Percentiles rank a stretch among this genome's conserved stretches.
phyloP scores from a whole-genome alignment of 64 coral and sea anemone genomes.

The Catalaphyllia jardinei region DNA sequence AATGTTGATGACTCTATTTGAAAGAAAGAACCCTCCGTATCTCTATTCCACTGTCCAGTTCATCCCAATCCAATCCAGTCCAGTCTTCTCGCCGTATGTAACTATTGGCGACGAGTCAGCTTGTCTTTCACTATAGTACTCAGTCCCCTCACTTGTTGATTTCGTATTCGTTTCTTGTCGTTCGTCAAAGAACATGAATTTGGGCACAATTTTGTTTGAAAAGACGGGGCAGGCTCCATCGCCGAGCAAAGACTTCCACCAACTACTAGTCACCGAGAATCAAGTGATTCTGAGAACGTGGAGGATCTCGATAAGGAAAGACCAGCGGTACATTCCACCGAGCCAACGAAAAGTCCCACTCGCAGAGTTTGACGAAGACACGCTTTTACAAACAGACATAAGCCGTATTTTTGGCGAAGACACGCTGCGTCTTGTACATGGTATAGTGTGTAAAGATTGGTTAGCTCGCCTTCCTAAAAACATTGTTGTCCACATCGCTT shows the following conservation, averaged over 20 bases:
- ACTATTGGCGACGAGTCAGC: too few relatives aligned
- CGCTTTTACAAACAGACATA: constrained; percentile 83
- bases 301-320: constrained; percentile 91
- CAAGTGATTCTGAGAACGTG: constrained; percentile 94
- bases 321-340: constrained; percentile 91
- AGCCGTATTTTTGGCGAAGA: constrained; percentile 84
- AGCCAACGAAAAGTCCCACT: constrained; percentile 81
- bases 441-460: constrained; percentile 95
- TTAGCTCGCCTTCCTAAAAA: constrained; percentile 81
- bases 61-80: too few relatives aligned
- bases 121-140: too few relatives aligned
- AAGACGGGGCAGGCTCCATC: constrained; percentile 92
- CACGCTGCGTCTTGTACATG: constrained; percentile 85
- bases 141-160: too few relatives aligned
- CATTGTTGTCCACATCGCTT: constrained; percentile 68
- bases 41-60: too few relatives aligned
- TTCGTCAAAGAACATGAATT: constrained; percentile 28
- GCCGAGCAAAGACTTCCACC: constrained; percentile 99
- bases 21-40: too few relatives aligned
- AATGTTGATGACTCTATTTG: too few relatives aligned
- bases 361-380: constrained; percentile 94
- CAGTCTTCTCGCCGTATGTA: too few relatives aligned
- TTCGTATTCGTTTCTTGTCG: neutral
- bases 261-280: constrained; percentile 78
- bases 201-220: constrained; percentile 75